phyloP scores from a whole-genome alignment of 1,140 invertebrate genomes.

The Papilio aristodemus region DNA sequence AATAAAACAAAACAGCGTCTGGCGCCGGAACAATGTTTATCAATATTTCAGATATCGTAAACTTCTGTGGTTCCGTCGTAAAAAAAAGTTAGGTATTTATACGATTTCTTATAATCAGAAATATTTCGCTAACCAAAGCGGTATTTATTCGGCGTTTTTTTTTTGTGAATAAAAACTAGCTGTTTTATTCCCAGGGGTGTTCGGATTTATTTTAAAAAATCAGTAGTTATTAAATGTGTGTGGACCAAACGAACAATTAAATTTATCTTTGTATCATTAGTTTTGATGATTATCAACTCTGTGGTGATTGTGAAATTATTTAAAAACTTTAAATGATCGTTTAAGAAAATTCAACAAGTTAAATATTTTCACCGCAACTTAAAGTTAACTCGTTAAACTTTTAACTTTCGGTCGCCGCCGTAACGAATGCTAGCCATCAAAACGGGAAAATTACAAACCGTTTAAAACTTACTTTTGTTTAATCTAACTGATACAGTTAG shows the following conservation, averaged over 20 bases:
- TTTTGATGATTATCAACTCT: not conserved
- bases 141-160: not conserved
- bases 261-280: too few species aligned
- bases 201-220: too few species aligned
- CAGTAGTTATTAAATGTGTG: too few species aligned
- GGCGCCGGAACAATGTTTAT: not conserved
- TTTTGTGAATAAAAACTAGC: not conserved
- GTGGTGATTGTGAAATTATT: not conserved
- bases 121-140: not conserved
- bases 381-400: slow-evolving; percentile 9
- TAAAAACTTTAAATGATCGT: not conserved
- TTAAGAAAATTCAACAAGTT: slow-evolving; percentile 11
- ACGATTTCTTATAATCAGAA: not conserved
- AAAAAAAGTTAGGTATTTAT: not conserved
- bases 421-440: slow-evolving; percentile 7
- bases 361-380: not conserved
- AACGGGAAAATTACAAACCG: slow-evolving; percentile 12
- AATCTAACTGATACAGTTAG: not conserved
- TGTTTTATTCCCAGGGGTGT: too few species aligned
- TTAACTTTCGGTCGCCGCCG: not conserved
- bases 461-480: slow-evolving; percentile 16
- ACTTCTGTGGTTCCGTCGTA: not conserved
- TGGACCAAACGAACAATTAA: too few species aligned
- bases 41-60: not conserved
- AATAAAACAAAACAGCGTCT: not conserved